Base-by-base conservation (phyloP, 1,140 invertebrate genomes). In the Ganaspis sp. region DNA sequence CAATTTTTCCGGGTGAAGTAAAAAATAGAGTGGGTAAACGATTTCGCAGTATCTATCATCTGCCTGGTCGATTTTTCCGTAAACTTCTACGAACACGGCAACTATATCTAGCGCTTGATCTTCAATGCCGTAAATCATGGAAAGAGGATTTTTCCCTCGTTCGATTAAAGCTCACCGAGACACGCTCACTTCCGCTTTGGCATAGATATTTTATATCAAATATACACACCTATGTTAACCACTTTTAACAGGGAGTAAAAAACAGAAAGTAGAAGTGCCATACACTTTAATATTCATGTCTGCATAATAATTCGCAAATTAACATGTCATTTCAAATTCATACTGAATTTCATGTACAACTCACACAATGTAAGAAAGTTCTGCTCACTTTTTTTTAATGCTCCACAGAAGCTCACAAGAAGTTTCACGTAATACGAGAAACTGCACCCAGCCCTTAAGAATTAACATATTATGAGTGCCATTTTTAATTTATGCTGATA, bases 61-160 rank as follows among this genome's bases (percentile, higher is more conserved):
- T 64, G 58, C 58, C 58, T 64, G 58, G 58, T 64, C 58, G 58
- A 64, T 64, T 64, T 64, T 64, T 64, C 58, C 58, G 58, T 64
- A 64, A 58, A 64, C 58, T 64, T 64, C 23, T 64, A 26, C 58
- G 58, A 64, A 64, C 58, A 64, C 23, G 58, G 58, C 58, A 64
- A 64, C 58, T 64, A 12, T 64, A 64, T 64, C 58, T 64, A 9
- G 58, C 58, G 58, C 58, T 64, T 64, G 58, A 64, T 64, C 58
- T 64, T 64, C 58, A 64, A 64, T 29, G 58, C 58, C 58, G 58
- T 64, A 64, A 64, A 64, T 64, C 58, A 64, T 64, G 26, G 58
- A 64, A 64, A 58, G 23, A 58, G 54, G 58, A 64, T 64, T 64
- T 64, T 64, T 64, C 58, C 26, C 58, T 64, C 23, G 23, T 64